A percentile compares a stretch with the other conserved stretches of the same genome.
Evolutionary conservation across 2,113 vertebrate species (phyloP).

Genomic region (Scatophagus argus): DNA sequence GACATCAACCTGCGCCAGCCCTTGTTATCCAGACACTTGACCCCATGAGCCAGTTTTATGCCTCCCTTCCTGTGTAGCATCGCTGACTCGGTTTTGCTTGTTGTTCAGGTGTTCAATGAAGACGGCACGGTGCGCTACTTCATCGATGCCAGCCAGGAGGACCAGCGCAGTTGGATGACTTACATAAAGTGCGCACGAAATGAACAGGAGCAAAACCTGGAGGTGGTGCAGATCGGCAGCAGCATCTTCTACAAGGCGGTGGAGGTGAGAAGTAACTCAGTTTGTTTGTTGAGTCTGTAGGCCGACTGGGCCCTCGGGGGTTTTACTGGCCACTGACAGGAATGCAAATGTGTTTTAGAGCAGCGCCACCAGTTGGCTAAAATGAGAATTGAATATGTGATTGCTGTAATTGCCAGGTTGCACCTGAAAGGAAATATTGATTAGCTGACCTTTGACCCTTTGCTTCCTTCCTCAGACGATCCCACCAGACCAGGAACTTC

Average conservation of each 20-base stretch:
- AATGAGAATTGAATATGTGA: not conserved
- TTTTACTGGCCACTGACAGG: not conserved
- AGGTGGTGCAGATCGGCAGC: slow-evolving; percentile 96
- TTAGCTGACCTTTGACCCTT: not conserved
- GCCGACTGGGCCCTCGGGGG: not conserved
- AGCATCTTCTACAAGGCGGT: slow-evolving; percentile 98
- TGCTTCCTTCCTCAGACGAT: slow-evolving; percentile 85
- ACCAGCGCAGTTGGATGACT: slow-evolving; percentile 99
- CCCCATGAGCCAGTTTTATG: not conserved
- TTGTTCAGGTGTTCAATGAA: slow-evolving; percentile 93
- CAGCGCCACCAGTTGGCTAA: slow-evolving; percentile 49
- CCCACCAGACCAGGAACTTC: slow-evolving; percentile 96
- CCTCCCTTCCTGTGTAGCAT: no score
- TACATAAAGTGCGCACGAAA: slow-evolving; percentile 98
- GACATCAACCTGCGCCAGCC: no score
- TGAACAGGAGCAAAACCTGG: slow-evolving; percentile 98
- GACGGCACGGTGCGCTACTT: slow-evolving; percentile 95
- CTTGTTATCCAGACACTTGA: not conserved
- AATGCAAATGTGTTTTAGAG: slow-evolving; percentile 1
- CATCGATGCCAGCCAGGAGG: slow-evolving; percentile 97
- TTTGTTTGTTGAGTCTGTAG: not conserved
- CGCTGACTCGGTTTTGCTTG: not conserved
- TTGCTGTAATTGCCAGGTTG: not conserved
- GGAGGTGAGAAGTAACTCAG: slow-evolving; percentile 82
- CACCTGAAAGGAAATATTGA: not conserved